A percentile compares a stretch with the other conserved stretches of the same genome.
Conservation (phyloP, 2,797 vertebrate species). For the Hoplostethus atlanticus region DNA sequence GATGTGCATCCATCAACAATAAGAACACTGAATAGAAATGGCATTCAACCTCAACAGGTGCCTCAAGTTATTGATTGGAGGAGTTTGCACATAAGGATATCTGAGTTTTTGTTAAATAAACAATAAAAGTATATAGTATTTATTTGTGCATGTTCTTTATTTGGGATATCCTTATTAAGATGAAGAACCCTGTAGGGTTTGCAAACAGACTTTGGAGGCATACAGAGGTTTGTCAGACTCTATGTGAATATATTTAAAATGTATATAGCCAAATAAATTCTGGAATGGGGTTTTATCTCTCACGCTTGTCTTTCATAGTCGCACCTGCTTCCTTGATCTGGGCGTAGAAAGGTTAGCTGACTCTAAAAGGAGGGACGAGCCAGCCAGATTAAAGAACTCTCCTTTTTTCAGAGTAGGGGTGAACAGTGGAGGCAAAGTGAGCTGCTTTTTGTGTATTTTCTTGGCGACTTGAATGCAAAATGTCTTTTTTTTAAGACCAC, state of each 20-base stretch:
- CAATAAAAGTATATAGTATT: no score
- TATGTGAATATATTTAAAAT: not conserved
- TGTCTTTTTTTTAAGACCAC: not conserved
- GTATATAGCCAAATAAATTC: conserved; percentile 9
- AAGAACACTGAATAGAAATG: no score
- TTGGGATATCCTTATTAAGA: no score
- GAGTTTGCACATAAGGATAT: no score
- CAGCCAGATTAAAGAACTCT: conserved; percentile 47
- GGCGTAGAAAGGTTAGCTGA: conserved; percentile 24
- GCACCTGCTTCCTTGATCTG: conserved; percentile 54
- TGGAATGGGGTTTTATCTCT: not conserved
- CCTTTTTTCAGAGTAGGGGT: conserved; percentile 7
- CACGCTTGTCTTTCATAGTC: conserved; percentile 24
- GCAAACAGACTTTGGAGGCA: not conserved
- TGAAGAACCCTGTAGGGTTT: no score
- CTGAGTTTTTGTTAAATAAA: no score
- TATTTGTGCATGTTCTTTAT: no score
- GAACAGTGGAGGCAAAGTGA: conserved; percentile 7
- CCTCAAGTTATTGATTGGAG: no score
- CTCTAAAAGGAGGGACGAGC: conserved; percentile 35
- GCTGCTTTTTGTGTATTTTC: no score
- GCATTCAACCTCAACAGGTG: no score
- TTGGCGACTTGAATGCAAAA: not conserved
- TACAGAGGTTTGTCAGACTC: not conserved
- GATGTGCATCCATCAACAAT: no score